Evolutionary conservation across 2,797 vertebrate genomes (phyloP), one percentile per base, ranked within the genome.

Genomic region (Notolabrus celidotus): DNA sequence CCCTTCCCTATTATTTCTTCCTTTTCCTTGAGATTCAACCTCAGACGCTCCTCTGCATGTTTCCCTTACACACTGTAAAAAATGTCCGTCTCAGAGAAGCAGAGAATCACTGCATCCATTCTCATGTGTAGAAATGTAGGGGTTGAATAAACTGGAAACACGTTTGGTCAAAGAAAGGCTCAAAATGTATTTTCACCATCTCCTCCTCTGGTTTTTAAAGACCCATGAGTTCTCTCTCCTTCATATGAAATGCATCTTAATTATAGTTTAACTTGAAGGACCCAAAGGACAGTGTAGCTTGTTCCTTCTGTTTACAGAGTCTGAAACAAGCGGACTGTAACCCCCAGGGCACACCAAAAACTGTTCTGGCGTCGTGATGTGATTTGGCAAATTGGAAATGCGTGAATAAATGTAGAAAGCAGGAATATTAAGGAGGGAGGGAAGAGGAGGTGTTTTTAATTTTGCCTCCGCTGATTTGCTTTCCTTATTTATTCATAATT

Each of bases 401-500:
- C 15, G 3, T 5, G 45, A 63, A 68, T 59, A 27, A 42, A 69
- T 50, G 19, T 34, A 8, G 7, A 62, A 60, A 76, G 38, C 17
- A 22, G 7, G 57, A 62, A 76, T 50, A 73, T 47, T 27, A 45
- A 39, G 38, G 38, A 53, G 10, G 22, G n/a, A 45, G 25, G 14
- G 4, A 31, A 53, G 5, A 27, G 27, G 11, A 60, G 20, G 25
- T 71, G 45, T 50, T 61, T 71, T 72, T 66, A 55, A 74, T 70
- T 63, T 42, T 29, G 49, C 19, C 25, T 59, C 20, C 33, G 29
- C 17, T 69, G 58, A 59, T 47, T 47, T 10, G 8, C 73, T 25
- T 34, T 29, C 52, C 76, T 43, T 56, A 43, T 82, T 83, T 49
- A 59, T 46, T 53, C 27, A 22, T 81, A 78, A 83, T 69, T 80